A percentile compares a stretch with the other conserved stretches of the same genome.
Conservation (phyloP, 2,113 vertebrate species). For the Syngnathoides biaculeatus region DNA sequence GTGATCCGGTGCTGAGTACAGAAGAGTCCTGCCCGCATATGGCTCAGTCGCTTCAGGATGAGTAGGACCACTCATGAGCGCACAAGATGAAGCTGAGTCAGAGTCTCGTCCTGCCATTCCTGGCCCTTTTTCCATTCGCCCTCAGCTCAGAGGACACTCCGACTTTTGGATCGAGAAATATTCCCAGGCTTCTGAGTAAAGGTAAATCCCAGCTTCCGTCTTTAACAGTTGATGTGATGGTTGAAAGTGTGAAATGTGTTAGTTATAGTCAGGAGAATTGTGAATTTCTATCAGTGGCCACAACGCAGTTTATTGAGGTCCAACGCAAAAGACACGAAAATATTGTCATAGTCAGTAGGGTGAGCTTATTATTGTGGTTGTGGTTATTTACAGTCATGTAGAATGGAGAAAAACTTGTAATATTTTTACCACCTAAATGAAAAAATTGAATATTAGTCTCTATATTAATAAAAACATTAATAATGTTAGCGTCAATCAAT, state of each 20-base stretch:
- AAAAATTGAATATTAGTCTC: not conserved
- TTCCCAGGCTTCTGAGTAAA: conserved; percentile 57
- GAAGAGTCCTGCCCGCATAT: not conserved
- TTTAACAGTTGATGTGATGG: not conserved
- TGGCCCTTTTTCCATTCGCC: not conserved
- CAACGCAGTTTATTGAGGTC: not conserved
- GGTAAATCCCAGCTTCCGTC: conserved; percentile 40
- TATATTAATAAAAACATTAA: not conserved
- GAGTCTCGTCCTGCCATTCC: not conserved
- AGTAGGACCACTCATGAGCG: not conserved
- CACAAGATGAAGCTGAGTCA: conserved; percentile 25
- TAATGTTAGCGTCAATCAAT: not conserved
- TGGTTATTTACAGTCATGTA: not conserved
- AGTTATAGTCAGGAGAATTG: not conserved
- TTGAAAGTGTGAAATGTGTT: not conserved
- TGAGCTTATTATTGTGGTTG: not conserved
- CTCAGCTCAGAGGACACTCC: conserved; percentile 24
- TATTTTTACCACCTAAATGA: not conserved
- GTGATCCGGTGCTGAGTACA: not conserved
- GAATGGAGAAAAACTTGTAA: not conserved
- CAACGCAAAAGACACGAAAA: not conserved
- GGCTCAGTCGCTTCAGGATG: not conserved
- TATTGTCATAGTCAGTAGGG: not conserved
- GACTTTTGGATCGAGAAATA: conserved; percentile 25
- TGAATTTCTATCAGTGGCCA: not conserved